Evolutionary conservation across 2,797 vertebrate species (phyloP), one percentile per base, ranked within the genome.

Genomic region (Cetoscarus ocellatus): DNA sequence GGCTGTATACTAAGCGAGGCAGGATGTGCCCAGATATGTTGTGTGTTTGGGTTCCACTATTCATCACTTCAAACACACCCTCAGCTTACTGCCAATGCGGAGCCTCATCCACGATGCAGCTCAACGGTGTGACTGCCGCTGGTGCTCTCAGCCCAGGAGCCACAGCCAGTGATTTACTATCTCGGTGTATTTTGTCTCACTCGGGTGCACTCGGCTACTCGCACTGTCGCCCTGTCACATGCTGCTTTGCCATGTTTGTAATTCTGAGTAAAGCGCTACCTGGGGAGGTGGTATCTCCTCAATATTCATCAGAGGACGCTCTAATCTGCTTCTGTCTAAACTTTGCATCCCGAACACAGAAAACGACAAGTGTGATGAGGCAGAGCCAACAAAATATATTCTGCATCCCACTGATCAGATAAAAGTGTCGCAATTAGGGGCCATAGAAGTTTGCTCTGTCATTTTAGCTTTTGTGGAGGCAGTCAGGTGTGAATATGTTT

Each of bases 111-210:
- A 40, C 45, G 49, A 77, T 77, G 79, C 77, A 68, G 79, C 83
- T 76, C 75, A 71, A 61, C 76, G 54, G 82, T 70, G 76, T 48
- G 85, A 74, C 86, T 82, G 79, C 83, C 77, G 64, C 82, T 19
- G 53, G 62, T 48, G 80, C 77, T 77, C 72, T 73, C 51, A 67
- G 79, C 86, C 76, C 83, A 48, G 69, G 61, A 87, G 84, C 84
- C 78, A 70, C 10, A 71, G 77, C 68, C 71, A 81, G 81, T 91
- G 92, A 92, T 94, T 92, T 92, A 91, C 88, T 91, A 89, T 92
- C 89, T 82, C 3, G 77, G 82, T 79, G 79, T 83, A 83, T 90
- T 93, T 90, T 85, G 87, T 91, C 83, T 89, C 90, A 86, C 82
- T 80, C 58, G 83, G 88, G 59, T 80, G 85, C 91, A 82, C 89